These are phyloP conservation scores for Gallinago nigripennis DNA, from an alignment of 2,797 vertebrate genomes.

Conservation along the genomic window DNA sequence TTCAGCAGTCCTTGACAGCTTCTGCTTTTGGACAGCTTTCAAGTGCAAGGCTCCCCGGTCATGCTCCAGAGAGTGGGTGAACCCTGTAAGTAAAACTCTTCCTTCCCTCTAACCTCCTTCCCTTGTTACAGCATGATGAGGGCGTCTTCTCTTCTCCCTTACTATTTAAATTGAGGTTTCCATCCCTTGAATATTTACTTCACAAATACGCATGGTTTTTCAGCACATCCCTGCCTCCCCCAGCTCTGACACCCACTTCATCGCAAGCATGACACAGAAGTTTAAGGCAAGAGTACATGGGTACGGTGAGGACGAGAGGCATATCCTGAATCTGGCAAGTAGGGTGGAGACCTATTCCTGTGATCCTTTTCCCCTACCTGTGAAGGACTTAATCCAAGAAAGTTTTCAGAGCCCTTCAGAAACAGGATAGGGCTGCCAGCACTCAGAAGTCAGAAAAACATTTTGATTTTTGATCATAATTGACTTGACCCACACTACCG, in stretches of 20 bases:
- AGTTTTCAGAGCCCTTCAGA: background rate
- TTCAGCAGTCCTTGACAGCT: conserved; percentile 14
- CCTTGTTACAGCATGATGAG: background rate
- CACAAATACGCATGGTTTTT: background rate
- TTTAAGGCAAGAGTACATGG: conserved; percentile 5
- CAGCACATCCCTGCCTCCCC: conserved; percentile 28
- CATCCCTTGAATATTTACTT: conserved; percentile 16
- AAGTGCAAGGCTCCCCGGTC: background rate
- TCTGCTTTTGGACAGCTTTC: background rate
- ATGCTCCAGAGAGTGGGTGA: background rate
- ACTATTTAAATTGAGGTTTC: background rate
- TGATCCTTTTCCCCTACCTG: background rate
- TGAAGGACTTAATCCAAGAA: background rate
- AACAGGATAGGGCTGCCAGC: background rate
- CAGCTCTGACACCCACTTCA: conserved; percentile 28
- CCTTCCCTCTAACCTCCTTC: background rate
- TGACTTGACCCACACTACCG: background rate
- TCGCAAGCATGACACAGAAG: background rate
- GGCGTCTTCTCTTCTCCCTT: background rate
- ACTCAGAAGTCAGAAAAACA: background rate
- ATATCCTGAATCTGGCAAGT: background rate
- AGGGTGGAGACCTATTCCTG: background rate
- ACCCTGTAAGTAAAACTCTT: background rate
- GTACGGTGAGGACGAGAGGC: background rate
- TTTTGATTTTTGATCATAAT: background rate